phyloP scores from a whole-genome alignment of 2,113 vertebrate species.

The Pachyramphus minor region DNA sequence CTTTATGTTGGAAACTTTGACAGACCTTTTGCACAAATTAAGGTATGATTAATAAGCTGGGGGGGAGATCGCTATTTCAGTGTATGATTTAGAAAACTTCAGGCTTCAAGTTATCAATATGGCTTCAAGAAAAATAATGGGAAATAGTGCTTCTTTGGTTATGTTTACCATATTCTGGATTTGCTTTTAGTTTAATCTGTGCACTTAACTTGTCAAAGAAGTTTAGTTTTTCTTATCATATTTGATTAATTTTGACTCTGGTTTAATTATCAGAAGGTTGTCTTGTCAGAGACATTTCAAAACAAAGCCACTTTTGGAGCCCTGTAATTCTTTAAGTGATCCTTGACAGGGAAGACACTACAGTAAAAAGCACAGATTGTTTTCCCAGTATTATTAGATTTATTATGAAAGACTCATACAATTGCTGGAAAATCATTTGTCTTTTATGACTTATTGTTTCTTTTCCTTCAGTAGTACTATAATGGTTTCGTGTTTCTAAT shows the following conservation, averaged over 20 bases:
- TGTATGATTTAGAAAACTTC: neutral
- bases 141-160: neutral
- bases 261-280: neutral
- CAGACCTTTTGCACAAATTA: constrained; percentile 95
- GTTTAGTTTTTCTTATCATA: neutral
- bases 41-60: constrained; percentile 79
- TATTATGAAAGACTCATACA: neutral
- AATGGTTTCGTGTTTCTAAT: neutral
- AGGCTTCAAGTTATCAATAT: neutral
- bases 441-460: neutral
- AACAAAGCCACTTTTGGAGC: neutral
- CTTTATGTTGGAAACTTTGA: constrained; percentile 96
- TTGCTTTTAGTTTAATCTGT: neutral
- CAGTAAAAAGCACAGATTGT: constrained; percentile 12
- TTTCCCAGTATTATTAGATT: constrained; percentile 1
- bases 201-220: neutral
- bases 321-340: neutral
- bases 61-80: neutral
- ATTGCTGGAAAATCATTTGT: neutral
- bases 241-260: neutral
- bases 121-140: neutral
- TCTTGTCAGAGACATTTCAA: neutral
- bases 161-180: neutral
- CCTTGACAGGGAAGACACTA: neutral
- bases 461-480: neutral